Evolutionary conservation across 2,113 vertebrate species (phyloP), one percentile per base, ranked within the genome.

Genomic region (Clinocottus analis): DNA sequence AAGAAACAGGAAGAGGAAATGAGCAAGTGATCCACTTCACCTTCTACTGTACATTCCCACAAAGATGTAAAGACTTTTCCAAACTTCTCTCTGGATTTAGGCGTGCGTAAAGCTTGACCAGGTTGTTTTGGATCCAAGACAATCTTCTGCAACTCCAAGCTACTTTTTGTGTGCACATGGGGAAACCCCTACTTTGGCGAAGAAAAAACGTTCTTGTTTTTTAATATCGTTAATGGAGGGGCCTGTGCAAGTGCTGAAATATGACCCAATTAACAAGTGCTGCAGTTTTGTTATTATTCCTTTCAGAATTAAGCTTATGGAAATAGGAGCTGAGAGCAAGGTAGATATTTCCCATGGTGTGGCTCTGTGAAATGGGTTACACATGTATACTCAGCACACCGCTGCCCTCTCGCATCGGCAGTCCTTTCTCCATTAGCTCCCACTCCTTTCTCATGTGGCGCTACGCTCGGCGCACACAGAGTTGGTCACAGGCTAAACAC

Each of bases 211-310:
- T 81, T 72, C 35, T 29, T 67, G 66, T 70, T 58, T 87, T 89
- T 91, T 72, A 72, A 62, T 79, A 53, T 82, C 61, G 79, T 83
- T 91, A 89, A 82, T 74, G 29, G 71, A 72, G 17, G 8, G 64
- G 60, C 71, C 81, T 87, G 68, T 84, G 49, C 75, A 81, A 81
- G 82, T 66, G 64, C 59, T 93, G 89, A 94, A 94, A 93, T 91
- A 89, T 66, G 80, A 91, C 64, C 83, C 79, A 90, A 91, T 93
- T 93, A 90, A 84, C 84, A 85, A 85, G 56, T 84, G 72, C 75
- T 58, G 80, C 75, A 79, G 73, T 87, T 89, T 84, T 91, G 85
- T 90, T 92, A 68, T 92, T 92, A 88, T 92, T 93, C 86, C 79
- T 82, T 72, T 77, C 77, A 43, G 72, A 84, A 88, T 91, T 72